Percentiles rank a stretch among this genome's conserved stretches.
phyloP scores from a whole-genome alignment of 2,888 invertebrate species.

The Metellina segmentata region DNA sequence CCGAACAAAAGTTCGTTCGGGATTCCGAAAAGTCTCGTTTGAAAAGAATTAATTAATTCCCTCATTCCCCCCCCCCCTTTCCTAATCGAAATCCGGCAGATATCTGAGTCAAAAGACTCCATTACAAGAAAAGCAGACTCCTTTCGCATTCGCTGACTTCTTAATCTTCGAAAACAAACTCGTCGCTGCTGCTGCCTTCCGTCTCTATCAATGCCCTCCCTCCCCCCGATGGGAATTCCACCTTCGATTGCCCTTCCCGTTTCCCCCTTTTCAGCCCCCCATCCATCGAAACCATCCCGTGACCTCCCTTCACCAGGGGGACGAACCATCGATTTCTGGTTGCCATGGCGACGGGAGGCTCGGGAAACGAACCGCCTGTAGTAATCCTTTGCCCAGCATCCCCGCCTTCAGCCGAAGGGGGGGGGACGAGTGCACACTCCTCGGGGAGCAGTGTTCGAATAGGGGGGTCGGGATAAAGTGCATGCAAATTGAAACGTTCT shows the following conservation, averaged over 20 bases:
- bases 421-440: neutral
- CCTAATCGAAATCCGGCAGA: too few relatives aligned
- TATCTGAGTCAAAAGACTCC: too few relatives aligned
- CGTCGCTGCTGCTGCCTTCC: neutral
- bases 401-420: conserved; percentile 28
- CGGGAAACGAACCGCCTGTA: conserved; percentile 36
- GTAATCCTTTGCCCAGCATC: conserved; percentile 41
- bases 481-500: conserved; percentile 75
- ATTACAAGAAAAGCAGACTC: neutral
- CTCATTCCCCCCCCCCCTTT: too few relatives aligned
- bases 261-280: conserved; percentile 24
- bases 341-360: conserved; percentile 57
- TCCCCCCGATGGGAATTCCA: conserved; percentile 43
- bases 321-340: conserved; percentile 53
- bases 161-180: conserved; percentile 47
- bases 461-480: conserved; percentile 21
- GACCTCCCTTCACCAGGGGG: neutral
- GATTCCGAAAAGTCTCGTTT: too few relatives aligned
- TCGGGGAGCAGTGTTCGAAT: neutral
- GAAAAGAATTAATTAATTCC: too few relatives aligned
- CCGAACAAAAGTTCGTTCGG: too few relatives aligned
- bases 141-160: conserved; percentile 38
- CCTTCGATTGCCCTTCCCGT: conserved; percentile 62
- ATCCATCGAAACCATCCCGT: neutral
- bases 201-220: conserved; percentile 42